Evolutionary conservation across 1,140 invertebrate genomes (phyloP).

Genomic region (Drosophila watanabei): DNA sequence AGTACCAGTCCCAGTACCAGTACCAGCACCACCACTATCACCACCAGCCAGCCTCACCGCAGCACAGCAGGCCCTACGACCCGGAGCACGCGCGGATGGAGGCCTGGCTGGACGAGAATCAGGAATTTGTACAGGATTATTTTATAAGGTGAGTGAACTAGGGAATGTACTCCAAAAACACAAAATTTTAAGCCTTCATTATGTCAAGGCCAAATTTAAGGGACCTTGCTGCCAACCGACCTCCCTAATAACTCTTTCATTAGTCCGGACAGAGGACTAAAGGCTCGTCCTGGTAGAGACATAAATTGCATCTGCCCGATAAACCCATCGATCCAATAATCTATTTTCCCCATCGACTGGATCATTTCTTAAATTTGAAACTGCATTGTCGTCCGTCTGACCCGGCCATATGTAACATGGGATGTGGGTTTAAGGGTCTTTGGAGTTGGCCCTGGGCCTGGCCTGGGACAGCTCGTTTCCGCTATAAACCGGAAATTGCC

Average conservation of each 20-base stretch:
- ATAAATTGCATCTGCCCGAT: slow-evolving; percentile 50
- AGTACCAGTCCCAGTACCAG: slow-evolving; percentile 51
- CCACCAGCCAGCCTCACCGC: slow-evolving; percentile 85
- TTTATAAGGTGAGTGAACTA: slow-evolving; percentile 91
- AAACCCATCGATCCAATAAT: slow-evolving; percentile 45
- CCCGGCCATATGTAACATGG: slow-evolving; percentile 46
- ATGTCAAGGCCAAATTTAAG: slow-evolving; percentile 15
- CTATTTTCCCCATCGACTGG: slow-evolving; percentile 34
- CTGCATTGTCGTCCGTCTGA: slow-evolving; percentile 60
- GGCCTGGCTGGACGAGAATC: slow-evolving; percentile 98
- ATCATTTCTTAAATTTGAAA: slow-evolving; percentile 60
- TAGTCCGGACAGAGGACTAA: slow-evolving; percentile 3
- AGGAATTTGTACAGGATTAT: slow-evolving; percentile 97
- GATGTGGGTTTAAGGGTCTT: background rate
- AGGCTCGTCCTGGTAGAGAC: slow-evolving; percentile 2
- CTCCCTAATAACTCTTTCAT: slow-evolving; percentile 5
- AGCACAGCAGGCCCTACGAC: slow-evolving; percentile 89
- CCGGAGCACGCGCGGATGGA: slow-evolving; percentile 94
- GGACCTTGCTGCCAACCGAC: background rate
- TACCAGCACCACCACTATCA: slow-evolving; percentile 65
- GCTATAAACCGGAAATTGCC: slow-evolving; percentile 81
- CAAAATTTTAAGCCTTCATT: background rate
- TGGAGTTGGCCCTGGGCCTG: slow-evolving; percentile 25
- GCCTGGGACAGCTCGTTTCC: slow-evolving; percentile 60
- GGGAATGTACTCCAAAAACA: background rate